These are phyloP conservation scores for Corticium candelabrum DNA, from an alignment of 37 sponge, comb jelly and placozoan genomes.

Conservation along the genomic window DNA sequence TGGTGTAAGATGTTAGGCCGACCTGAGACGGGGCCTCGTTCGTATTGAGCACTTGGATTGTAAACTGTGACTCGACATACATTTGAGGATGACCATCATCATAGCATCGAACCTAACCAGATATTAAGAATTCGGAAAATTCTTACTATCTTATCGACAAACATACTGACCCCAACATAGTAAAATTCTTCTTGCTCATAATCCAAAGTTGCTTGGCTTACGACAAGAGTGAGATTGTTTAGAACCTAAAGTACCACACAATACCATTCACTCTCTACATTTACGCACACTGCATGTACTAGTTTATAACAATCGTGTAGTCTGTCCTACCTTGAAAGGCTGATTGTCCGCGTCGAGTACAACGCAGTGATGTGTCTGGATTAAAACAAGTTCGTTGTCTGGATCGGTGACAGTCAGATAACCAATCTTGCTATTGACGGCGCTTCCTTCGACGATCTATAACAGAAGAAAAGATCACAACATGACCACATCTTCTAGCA, in stretches of 20 bases:
- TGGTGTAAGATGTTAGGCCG: neutral
- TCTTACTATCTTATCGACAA: neutral
- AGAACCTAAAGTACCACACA: neutral
- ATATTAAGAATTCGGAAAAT: neutral
- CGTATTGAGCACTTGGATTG: neutral
- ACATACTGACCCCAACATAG: neutral
- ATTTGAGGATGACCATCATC: neutral
- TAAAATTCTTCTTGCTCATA: neutral
- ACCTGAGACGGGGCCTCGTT: neutral
- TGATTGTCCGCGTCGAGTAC: neutral
- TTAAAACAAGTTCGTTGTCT: neutral
- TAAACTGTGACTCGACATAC: neutral
- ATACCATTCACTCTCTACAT: too few relatives aligned
- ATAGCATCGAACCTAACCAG: neutral
- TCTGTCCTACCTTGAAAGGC: conserved; percentile 6
- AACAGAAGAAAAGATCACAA: neutral
- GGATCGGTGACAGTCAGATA: neutral
- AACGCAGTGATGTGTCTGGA: neutral
- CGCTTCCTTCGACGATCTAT: neutral
- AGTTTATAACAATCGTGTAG: neutral
- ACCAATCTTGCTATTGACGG: neutral
- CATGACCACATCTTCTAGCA: neutral
- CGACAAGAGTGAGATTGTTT: neutral
- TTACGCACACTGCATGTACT: too few relatives aligned
- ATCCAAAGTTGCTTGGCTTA: neutral